These are phyloP conservation scores for Semotilus atromaculatus DNA, from an alignment of 2,797 vertebrate genomes.

Conservation along the genomic window DNA sequence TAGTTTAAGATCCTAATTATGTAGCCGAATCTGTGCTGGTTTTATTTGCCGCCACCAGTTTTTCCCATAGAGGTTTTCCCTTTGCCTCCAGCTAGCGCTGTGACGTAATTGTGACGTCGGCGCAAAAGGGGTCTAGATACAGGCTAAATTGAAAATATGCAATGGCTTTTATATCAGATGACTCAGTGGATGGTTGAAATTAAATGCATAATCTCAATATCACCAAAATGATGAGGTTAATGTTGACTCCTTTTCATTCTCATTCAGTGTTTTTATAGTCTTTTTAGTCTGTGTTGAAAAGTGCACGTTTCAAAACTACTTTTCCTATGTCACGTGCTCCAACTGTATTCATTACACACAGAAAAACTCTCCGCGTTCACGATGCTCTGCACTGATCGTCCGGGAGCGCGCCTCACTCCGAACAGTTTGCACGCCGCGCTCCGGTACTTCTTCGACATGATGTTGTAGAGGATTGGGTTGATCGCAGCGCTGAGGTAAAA, in stretches of 20 bases:
- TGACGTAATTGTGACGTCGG: too few species aligned
- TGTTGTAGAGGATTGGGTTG: constrained; percentile 98
- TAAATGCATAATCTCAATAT: background rate
- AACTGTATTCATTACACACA: constrained; percentile 86
- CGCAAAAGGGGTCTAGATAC: too few species aligned
- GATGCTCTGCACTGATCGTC: constrained; percentile 79
- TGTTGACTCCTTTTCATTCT: background rate
- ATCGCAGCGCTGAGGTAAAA: constrained; percentile 98
- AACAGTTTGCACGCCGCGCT: constrained; percentile 87
- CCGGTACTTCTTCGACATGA: constrained; percentile 97
- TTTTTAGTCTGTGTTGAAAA: background rate
- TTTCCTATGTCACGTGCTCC: constrained; percentile 77
- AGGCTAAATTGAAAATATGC: background rate
- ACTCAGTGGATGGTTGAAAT: background rate
- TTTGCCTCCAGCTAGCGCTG: too few species aligned
- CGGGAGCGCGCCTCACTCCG: constrained; percentile 76
- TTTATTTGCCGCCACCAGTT: too few species aligned
- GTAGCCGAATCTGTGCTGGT: too few species aligned
- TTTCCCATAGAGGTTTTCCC: too few species aligned
- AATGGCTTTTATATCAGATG: background rate
- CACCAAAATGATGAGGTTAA: background rate
- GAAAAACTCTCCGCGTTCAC: constrained; percentile 82
- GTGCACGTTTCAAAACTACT: background rate
- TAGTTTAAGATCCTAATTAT: too few species aligned
- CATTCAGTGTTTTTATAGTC: background rate